These are phyloP conservation scores for Halcyon smyrnensis DNA, from an alignment of 2,797 vertebrate genomes.

Conservation along the genomic window DNA sequence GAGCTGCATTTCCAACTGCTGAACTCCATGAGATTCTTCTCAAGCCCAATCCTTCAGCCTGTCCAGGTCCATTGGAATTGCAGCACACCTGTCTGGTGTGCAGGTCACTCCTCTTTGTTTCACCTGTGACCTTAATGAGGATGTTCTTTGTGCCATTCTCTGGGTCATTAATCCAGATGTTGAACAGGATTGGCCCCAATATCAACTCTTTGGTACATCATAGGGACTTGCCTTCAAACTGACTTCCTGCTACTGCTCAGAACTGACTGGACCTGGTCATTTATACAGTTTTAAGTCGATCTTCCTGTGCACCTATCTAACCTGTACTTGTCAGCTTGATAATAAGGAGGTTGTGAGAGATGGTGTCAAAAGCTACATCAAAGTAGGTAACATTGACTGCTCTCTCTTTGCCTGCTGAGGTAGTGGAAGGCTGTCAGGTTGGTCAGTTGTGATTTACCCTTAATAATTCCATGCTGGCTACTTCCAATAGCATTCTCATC, in stretches of 20 bases:
- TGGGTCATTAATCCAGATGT: neutral
- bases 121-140: neutral
- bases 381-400: neutral
- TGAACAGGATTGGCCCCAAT: neutral
- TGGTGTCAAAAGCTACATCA: neutral
- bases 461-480: neutral
- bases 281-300: neutral
- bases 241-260: neutral
- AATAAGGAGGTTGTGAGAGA: neutral
- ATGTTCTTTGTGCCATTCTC: neutral
- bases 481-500: neutral
- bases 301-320: neutral
- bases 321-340: neutral
- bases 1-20: neutral
- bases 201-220: neutral
- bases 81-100: neutral
- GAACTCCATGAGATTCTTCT: neutral
- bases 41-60: neutral
- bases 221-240: neutral
- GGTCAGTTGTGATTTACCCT: neutral
- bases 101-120: neutral
- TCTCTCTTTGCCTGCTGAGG: neutral
- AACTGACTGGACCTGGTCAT: neutral
- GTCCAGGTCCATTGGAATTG: neutral
- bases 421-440: neutral